Conservation (phyloP, 2,113 vertebrate genomes). For the Podocnemis expansa region DNA sequence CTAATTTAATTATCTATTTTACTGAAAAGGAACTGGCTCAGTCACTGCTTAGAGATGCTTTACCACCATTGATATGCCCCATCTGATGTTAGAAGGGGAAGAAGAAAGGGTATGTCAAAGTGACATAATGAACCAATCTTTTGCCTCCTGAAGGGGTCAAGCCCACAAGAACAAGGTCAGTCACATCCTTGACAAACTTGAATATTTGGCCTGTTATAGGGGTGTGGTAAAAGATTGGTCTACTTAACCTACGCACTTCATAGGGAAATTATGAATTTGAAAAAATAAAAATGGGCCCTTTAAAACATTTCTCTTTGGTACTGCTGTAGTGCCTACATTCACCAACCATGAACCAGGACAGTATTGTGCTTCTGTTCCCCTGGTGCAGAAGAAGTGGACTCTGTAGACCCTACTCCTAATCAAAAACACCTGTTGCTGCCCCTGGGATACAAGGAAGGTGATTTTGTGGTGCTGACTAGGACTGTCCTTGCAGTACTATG, state of each 20-base stretch:
- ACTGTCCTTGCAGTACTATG: not conserved
- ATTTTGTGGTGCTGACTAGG: not conserved
- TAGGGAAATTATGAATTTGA: not conserved
- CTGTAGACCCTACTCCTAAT: accelerated
- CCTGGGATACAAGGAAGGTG: not conserved
- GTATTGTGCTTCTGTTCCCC: accelerated
- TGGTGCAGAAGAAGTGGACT: accelerated
- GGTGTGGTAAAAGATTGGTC: not conserved
- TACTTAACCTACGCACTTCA: not conserved
- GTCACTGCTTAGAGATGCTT: not conserved
- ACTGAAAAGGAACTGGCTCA: not conserved
- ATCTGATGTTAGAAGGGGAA: not conserved
- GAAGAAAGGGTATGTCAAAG: not conserved
- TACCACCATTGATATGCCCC: not conserved
- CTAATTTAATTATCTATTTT: not conserved
- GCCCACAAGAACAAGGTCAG: not conserved
- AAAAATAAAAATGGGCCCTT: not conserved
- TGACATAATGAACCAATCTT: not conserved
- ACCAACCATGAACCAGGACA: not conserved
- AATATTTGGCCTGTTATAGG: not conserved
- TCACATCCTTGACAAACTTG: accelerated
- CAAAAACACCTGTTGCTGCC: not conserved
- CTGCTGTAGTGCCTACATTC: not conserved
- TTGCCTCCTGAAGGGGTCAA: not conserved
- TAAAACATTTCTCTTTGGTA: not conserved